Conservation (phyloP, 2,888 invertebrate genomes). For the Eumerus sabulonum region DNA sequence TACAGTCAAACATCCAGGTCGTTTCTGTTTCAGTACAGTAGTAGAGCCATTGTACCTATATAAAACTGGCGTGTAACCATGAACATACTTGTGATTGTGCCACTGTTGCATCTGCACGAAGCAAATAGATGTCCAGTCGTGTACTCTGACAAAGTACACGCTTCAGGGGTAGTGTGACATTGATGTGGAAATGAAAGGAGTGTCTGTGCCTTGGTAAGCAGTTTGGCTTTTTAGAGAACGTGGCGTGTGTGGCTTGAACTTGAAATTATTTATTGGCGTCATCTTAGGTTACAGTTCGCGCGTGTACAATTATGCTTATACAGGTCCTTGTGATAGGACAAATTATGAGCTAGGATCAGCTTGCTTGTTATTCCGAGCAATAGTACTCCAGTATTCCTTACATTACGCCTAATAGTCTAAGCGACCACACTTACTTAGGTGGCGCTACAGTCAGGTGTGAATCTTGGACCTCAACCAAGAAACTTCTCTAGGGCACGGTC, state of each 20-base stretch:
- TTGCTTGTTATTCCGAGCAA: too few species aligned
- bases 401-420: too few species aligned
- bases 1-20: constrained; percentile 60
- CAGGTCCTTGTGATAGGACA: too few species aligned
- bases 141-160: constrained; percentile 7
- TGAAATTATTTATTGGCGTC: constrained; percentile 18
- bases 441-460: too few species aligned
- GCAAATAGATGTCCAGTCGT: constrained; percentile 30
- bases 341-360: too few species aligned
- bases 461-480: too few species aligned
- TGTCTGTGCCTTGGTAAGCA: constrained; percentile 1
- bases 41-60: neutral
- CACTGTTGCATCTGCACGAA: constrained; percentile 50
- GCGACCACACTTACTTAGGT: too few species aligned
- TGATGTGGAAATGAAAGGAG: constrained; percentile 13
- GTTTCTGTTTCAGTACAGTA: constrained; percentile 43
- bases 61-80: constrained; percentile 4
- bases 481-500: too few species aligned
- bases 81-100: constrained; percentile 21
- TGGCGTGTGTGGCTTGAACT: neutral
- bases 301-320: too few species aligned
- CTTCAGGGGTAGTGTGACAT: constrained; percentile 28
- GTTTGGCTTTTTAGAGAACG: neutral
- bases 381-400: too few species aligned
- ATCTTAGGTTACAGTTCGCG: too few species aligned